Evolutionary conservation across 2,888 invertebrate genomes (phyloP).

Genomic region (Ennomos fuscantarius): DNA sequence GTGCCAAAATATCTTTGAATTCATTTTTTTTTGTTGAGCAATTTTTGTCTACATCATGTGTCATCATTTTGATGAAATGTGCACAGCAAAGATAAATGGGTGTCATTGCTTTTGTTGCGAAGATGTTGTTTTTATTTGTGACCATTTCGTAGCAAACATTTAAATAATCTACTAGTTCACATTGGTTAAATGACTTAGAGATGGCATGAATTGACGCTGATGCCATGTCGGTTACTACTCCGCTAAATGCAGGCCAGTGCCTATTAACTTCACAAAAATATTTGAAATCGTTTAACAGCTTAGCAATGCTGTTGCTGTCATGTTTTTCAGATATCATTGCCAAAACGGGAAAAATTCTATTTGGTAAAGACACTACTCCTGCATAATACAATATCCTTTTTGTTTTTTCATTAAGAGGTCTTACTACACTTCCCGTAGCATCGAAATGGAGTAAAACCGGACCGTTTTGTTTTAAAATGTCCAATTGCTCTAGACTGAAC

Average conservation of each 20-base stretch:
- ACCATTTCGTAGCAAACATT: no score
- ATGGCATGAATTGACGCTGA: neutral
- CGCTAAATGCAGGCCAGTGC: slow-evolving; percentile 3
- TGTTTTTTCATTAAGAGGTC: no score
- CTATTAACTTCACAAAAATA: neutral
- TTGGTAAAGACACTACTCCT: no score
- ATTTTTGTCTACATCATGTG: slow-evolving; percentile 6
- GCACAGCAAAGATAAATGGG: no score
- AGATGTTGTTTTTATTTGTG: no score
- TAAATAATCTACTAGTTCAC: no score
- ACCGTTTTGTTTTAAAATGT: no score
- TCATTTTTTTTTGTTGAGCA: slow-evolving; percentile 7
- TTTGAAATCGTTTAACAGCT: slow-evolving; percentile 1
- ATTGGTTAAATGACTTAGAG: no score
- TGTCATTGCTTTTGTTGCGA: no score
- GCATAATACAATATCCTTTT: no score
- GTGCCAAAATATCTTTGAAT: neutral
- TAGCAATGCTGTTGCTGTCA: slow-evolving; percentile 4
- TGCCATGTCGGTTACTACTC: neutral
- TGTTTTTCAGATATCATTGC: slow-evolving; percentile 5
- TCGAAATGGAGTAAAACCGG: no score
- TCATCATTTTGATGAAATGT: slow-evolving; percentile 16
- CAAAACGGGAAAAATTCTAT: neutral
- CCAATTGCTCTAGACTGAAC: slow-evolving; percentile 7
- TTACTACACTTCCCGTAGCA: no score